Evolutionary conservation across 2,113 vertebrate species (phyloP).

Genomic region (Sprattus sprattus): DNA sequence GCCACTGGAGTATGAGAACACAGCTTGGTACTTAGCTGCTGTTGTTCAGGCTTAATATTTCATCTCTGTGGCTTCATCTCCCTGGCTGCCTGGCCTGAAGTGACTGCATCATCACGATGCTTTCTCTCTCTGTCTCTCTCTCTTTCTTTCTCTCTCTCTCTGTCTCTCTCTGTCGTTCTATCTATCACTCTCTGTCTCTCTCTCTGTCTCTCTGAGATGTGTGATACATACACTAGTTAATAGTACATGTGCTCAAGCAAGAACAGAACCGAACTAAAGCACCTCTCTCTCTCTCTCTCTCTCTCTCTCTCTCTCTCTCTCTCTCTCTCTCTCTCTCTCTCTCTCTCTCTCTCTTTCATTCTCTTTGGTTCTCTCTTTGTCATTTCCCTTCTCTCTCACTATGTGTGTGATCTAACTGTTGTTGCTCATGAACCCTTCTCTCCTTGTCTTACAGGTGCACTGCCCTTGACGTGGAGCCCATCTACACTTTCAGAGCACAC

Average conservation of each 20-base stretch:
- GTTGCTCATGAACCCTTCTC: background rate
- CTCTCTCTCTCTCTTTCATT: background rate
- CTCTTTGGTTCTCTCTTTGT: background rate
- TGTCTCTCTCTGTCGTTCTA: background rate
- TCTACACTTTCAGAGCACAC: constrained; percentile 98
- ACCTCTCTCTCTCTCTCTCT: background rate
- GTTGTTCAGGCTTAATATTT: background rate
- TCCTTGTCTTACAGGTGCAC: constrained; percentile 79
- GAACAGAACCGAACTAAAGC: too few relatives aligned
- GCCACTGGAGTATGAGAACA: background rate
- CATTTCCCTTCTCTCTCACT: background rate
- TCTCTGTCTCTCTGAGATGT: background rate
- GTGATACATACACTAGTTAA: too few relatives aligned
- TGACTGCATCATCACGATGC: background rate
- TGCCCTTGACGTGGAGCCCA: constrained; percentile 95
- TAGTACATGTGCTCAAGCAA: too few relatives aligned
- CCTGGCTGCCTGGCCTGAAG: background rate
- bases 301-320: background rate
- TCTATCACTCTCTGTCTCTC: too few relatives aligned
- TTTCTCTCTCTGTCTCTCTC: background rate
- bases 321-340: background rate
- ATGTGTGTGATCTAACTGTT: too few relatives aligned
- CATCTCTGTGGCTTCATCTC: background rate
- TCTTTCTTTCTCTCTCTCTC: constrained; percentile 42
- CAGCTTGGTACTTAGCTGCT: background rate